These are phyloP conservation scores for Laticauda laticaudata DNA, from an alignment of 2,113 vertebrate species.

Conservation along the genomic window DNA sequence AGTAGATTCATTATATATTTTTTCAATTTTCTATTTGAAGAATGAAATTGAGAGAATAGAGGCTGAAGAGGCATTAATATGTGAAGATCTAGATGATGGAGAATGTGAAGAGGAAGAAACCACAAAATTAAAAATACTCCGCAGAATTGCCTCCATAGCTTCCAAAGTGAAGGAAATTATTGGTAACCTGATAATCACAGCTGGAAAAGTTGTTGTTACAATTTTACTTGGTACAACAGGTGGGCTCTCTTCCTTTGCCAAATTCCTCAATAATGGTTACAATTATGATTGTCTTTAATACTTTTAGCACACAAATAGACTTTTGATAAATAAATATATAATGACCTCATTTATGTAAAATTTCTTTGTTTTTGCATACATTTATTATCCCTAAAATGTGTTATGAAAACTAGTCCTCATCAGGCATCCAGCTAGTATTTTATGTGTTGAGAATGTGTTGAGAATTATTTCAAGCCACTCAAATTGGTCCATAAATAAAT, in stretches of 20 bases:
- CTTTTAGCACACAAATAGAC: conserved; percentile 33
- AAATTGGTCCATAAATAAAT: background rate
- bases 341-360: conserved; percentile 47
- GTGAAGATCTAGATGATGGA: conserved; percentile 84
- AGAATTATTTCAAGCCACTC: background rate
- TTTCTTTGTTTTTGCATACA: background rate
- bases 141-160: conserved; percentile 81
- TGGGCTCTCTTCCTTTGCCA: conserved; percentile 63
- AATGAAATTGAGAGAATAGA: conserved; percentile 82
- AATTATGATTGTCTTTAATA: conserved; percentile 39
- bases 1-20: background rate
- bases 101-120: conserved; percentile 86
- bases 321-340: conserved; percentile 52
- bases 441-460: background rate
- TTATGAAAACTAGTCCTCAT: background rate
- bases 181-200: conserved; percentile 93
- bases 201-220: conserved; percentile 94
- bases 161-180: conserved; percentile 91
- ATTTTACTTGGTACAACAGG: conserved; percentile 91
- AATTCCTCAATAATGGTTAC: conserved; percentile 36
- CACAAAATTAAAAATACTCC: conserved; percentile 84
- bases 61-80: conserved; percentile 84
- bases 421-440: background rate
- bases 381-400: background rate
- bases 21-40: conserved; percentile 32